Evolutionary conservation across 2,113 vertebrate genomes (phyloP).

Genomic region (Saimiri boliviensis): DNA sequence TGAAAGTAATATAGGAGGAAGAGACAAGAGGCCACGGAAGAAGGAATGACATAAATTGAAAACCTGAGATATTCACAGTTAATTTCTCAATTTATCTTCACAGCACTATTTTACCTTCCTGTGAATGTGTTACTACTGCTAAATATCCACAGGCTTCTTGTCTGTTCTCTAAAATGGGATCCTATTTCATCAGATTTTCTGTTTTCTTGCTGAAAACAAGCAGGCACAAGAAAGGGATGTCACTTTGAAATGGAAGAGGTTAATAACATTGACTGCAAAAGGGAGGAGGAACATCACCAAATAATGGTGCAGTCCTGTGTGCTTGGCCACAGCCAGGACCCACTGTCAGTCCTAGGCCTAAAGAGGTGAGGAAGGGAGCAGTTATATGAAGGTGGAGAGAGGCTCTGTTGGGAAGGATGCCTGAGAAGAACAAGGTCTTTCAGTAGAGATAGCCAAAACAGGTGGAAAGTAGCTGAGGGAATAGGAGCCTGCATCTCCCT

Average conservation of each 20-base stretch:
- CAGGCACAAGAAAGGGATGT: neutral
- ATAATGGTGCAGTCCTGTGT: neutral
- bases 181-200: neutral
- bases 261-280: neutral
- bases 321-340: neutral
- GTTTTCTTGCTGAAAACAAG: neutral
- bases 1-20: neutral
- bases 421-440: neutral
- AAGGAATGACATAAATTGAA: neutral
- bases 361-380: neutral
- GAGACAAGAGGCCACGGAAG: neutral
- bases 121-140: neutral
- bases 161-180: neutral
- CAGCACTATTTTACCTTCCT: neutral
- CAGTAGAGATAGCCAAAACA: no score
- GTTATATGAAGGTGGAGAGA: neutral
- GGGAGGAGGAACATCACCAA: neutral
- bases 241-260: neutral
- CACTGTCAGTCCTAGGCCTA: neutral
- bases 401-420: neutral
- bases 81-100: neutral
- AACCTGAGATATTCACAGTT: neutral
- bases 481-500: neutral
- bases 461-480: neutral
- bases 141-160: neutral